phyloP scores from a whole-genome alignment of 2,797 vertebrate genomes.

The Garrulus glandarius region DNA sequence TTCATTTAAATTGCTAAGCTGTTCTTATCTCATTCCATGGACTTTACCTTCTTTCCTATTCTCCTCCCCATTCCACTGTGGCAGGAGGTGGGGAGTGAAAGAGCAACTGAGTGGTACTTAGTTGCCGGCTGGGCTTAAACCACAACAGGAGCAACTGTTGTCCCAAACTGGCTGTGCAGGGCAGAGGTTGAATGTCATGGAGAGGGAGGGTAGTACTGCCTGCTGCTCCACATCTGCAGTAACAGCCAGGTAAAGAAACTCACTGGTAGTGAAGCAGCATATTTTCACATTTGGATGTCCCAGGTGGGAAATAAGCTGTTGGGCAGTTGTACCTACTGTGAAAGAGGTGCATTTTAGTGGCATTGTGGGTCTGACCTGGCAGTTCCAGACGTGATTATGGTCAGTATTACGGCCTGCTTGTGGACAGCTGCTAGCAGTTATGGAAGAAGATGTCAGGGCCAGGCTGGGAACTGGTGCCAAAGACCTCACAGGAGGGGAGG shows the following conservation, averaged over 20 bases:
- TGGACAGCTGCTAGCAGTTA: constrained; percentile 31
- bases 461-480: constrained; percentile 15
- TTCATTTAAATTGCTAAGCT: neutral
- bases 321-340: neutral
- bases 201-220: neutral
- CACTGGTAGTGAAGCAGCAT: neutral
- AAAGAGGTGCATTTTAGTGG: constrained; percentile 18
- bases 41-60: neutral
- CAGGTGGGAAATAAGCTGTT: constrained; percentile 18
- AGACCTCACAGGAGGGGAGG: constrained; percentile 35
- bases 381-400: constrained; percentile 14
- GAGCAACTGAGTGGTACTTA: neutral
- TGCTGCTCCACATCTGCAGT: neutral
- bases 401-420: constrained; percentile 21
- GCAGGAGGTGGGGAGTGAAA: too few species aligned
- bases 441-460: neutral
- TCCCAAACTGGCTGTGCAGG: neutral
- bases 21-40: neutral
- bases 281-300: neutral
- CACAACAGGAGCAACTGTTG: neutral
- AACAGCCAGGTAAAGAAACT: neutral
- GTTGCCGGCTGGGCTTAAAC: neutral
- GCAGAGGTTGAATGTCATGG: neutral
- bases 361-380: constrained; percentile 25
- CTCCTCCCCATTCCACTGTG: neutral